Evolutionary conservation across 92 coral and sea anemone species (phyloP).

Genomic region (Nematostella vectensis): DNA sequence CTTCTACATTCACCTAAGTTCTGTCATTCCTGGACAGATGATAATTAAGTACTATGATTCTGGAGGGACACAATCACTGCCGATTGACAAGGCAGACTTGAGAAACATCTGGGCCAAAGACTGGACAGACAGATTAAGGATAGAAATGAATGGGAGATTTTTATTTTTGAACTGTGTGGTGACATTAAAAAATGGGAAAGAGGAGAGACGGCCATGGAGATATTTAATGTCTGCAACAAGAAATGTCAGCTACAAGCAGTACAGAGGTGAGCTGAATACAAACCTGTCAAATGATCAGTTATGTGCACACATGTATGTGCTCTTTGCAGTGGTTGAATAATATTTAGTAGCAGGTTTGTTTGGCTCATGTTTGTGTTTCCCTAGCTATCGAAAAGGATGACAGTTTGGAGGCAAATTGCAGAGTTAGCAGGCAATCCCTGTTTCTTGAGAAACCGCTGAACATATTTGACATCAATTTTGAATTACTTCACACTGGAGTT

Average conservation of each 20-base stretch:
- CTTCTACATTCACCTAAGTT: slow-evolving; percentile 73
- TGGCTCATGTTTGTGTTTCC: neutral
- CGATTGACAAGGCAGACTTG: slow-evolving; percentile 71
- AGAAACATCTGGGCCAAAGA: slow-evolving; percentile 61
- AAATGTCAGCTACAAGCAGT: slow-evolving; percentile 61
- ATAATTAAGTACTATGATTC: slow-evolving; percentile 77
- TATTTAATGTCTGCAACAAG: slow-evolving; percentile 83
- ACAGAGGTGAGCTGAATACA: slow-evolving; percentile 40
- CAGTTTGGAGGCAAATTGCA: slow-evolving; percentile 44
- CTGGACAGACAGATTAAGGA: slow-evolving; percentile 79
- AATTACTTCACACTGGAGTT: slow-evolving; percentile 86
- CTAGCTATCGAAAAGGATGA: slow-evolving; percentile 53
- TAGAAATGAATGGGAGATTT: slow-evolving; percentile 81
- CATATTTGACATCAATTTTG: slow-evolving; percentile 89
- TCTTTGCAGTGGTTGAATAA: too few species aligned
- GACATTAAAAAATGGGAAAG: slow-evolving; percentile 48
- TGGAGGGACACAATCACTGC: slow-evolving; percentile 63
- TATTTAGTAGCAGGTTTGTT: too few species aligned
- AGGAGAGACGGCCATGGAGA: slow-evolving; percentile 96
- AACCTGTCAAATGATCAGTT: neutral
- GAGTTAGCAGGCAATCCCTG: slow-evolving; percentile 63
- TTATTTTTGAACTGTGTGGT: slow-evolving; percentile 84
- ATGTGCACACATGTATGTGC: neutral
- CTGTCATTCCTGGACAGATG: slow-evolving; percentile 82
- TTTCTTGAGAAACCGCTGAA: slow-evolving; percentile 80